Evolutionary conservation across 2,888 invertebrate species (phyloP), one percentile per base, ranked within the genome.

Genomic region (Nowickia ferox): DNA sequence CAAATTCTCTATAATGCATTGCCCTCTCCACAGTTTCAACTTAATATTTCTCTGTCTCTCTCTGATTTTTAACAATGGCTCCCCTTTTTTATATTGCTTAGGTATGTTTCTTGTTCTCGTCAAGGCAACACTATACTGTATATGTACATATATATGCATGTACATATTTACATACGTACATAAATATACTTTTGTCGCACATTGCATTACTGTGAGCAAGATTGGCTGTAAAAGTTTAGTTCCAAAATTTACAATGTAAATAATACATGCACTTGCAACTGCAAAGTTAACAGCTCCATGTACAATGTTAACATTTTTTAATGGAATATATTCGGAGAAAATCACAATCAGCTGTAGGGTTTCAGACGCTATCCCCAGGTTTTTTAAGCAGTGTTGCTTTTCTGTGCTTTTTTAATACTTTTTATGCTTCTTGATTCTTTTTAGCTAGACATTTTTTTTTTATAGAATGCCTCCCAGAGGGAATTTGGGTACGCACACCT

Each of bases 1-100:
- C 44, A 61, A 55, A 69, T 75, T 61, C 75, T 75, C 75, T 9
- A 38, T 11, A 57, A 68, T 80, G 74, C 74, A 81, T 22, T 69
- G 13, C 65, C 66, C 68, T 17, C 42, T 51, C 4, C 13, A 10
- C 8, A 19, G 9, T 40, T 40, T 44, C 8, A 48, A 38, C 8
- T 6, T 10, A 8, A 6, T 51, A 19, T 30, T n/a, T 51, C 30
- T 48, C 68, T 40, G 11, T 15, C n/a, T 38, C 59, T 59, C 59
- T 59, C 40, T 40, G 10, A 6, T 59, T 59, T 2, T 11, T 13
- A 2, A 57, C 8, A 22, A 30, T 5, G 30, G 22, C 55, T 57
- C 30, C 55, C 22, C 55, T 57, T 30, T 57, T 30, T 30, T 30
- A 30, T 30, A 30, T 30, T 30, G 6, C 30, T 30, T 30, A 6